A percentile compares a stretch with the other conserved stretches of the same genome.
Evolutionary conservation across 2,888 invertebrate species (phyloP).

Genomic region (Polylopha cassiicola): DNA sequence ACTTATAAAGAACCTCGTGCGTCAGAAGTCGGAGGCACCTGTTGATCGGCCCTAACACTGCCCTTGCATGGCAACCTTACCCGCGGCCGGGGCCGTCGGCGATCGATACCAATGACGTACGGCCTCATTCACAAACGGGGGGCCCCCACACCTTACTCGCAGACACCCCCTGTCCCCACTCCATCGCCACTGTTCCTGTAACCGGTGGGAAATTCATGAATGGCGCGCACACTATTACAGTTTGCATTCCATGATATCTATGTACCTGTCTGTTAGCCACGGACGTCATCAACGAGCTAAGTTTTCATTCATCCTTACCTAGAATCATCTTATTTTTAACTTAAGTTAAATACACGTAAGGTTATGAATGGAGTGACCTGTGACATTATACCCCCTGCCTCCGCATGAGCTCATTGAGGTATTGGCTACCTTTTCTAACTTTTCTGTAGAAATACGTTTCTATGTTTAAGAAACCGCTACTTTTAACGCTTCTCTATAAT

Average conservation of each 20-base stretch:
- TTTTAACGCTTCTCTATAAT: too few relatives aligned
- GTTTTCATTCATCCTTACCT: too few relatives aligned
- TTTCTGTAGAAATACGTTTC: too few relatives aligned
- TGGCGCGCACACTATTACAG: constrained; percentile 50
- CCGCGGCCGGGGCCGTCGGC: constrained; percentile 41
- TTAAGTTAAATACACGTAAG: too few relatives aligned
- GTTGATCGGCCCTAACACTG: constrained; percentile 55
- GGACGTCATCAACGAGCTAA: constrained; percentile 2
- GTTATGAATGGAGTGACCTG: too few relatives aligned
- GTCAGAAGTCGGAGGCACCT: constrained; percentile 62
- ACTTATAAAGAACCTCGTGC: constrained; percentile 41
- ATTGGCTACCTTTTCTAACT: too few relatives aligned
- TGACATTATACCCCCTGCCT: too few relatives aligned
- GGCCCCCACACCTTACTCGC: constrained; percentile 38
- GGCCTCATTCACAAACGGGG: constrained; percentile 72
- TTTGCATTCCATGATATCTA: constrained; percentile 26
- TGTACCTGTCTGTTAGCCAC: constrained; percentile 10
- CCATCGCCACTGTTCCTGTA: constrained; percentile 36
- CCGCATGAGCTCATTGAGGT: too few relatives aligned
- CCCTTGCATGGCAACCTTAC: constrained; percentile 66
- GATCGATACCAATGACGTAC: constrained; percentile 72
- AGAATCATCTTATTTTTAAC: too few relatives aligned
- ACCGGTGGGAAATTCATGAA: constrained; percentile 58
- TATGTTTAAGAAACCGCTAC: too few relatives aligned
- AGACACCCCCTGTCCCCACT: constrained; percentile 33